Percentiles rank a stretch among this genome's conserved stretches.
Evolutionary conservation across 2,113 vertebrate genomes (phyloP).

Genomic region (Trematomus loennbergii): DNA sequence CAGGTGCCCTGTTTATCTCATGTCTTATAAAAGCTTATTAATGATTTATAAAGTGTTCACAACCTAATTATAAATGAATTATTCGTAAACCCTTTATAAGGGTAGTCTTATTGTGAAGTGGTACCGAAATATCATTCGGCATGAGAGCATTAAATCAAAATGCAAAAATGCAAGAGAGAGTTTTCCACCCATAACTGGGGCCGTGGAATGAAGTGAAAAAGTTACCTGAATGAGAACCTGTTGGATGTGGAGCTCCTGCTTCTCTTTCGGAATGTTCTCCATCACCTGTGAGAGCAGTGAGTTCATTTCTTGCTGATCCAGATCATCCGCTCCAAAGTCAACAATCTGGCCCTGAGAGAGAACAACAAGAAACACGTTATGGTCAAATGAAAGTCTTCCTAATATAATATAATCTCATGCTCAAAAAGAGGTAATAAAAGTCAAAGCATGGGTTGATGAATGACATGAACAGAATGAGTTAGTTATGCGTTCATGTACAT

Average conservation of each 20-base stretch:
- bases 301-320: constrained; percentile 72
- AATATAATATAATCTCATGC: neutral
- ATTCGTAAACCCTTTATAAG: too few relatives aligned
- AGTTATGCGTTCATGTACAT: neutral
- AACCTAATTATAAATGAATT: too few relatives aligned
- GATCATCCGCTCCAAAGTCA: constrained; percentile 51
- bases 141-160: neutral
- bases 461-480: neutral
- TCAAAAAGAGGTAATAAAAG: neutral
- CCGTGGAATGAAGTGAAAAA: neutral
- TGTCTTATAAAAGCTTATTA: too few relatives aligned
- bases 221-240: constrained; percentile 79
- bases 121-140: neutral
- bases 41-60: too few relatives aligned
- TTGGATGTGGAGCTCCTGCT: constrained; percentile 75
- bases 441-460: neutral
- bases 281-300: constrained; percentile 74
- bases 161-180: neutral
- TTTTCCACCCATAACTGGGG: neutral
- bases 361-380: neutral
- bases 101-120: too few relatives aligned
- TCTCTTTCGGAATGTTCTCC: constrained; percentile 78
- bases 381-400: neutral
- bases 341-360: neutral
- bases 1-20: too few relatives aligned